Evolutionary conservation across 2,888 invertebrate genomes (phyloP).

Genomic region (Lasioglossum morio): DNA sequence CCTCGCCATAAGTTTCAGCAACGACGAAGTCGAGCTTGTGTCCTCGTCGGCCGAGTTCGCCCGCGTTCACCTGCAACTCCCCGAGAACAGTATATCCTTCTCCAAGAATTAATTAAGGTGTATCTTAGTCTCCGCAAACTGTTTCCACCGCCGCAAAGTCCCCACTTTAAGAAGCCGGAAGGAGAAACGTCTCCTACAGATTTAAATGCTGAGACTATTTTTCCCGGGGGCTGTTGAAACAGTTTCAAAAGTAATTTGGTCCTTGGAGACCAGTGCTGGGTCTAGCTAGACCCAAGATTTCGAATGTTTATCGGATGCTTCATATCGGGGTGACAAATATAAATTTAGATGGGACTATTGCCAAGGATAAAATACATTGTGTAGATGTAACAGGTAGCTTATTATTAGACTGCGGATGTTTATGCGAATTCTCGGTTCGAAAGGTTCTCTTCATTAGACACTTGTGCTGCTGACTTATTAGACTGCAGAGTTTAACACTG

Average conservation of each 20-base stretch:
- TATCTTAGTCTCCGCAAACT: neutral
- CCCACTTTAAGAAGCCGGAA: neutral
- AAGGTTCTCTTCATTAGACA: neutral
- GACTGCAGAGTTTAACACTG: neutral
- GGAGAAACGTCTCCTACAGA: neutral
- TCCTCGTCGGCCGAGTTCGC: conserved; percentile 87
- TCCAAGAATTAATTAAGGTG: conserved; percentile 18
- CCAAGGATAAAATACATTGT: neutral
- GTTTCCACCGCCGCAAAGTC: neutral
- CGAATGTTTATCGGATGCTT: neutral
- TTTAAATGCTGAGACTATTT: neutral
- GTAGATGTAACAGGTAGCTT: neutral
- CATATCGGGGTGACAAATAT: neutral
- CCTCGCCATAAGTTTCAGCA: conserved; percentile 96
- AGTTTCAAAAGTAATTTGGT: neutral
- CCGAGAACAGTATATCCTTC: neutral
- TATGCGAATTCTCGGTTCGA: neutral
- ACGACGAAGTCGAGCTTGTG: conserved; percentile 92
- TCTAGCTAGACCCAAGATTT: neutral
- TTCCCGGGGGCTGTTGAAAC: neutral
- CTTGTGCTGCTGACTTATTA: neutral
- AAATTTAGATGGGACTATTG: neutral
- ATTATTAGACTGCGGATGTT: neutral
- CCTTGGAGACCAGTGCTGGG: neutral
- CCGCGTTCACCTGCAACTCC: conserved; percentile 85